Conservation (phyloP, 2,113 vertebrate genomes). For the human region GRCh38 chrY:16978501-16979000, state of each 20-base stretch:
- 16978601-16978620: neutral
- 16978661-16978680: neutral
- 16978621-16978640: too few relatives aligned
- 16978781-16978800: neutral
- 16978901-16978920: neutral
- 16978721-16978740: rapidly evolving
- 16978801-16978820: rapidly evolving
- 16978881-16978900: rapidly evolving
- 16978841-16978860: neutral
- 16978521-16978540: neutral
- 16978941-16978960: neutral
- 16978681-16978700: neutral
- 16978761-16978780: too few relatives aligned
- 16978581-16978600: rapidly evolving
- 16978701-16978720: rapidly evolving
- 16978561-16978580: neutral
- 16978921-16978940: neutral
- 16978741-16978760: neutral
- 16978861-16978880: rapidly evolving
- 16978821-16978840: neutral
- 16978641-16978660: neutral
- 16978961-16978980: rapidly evolving
- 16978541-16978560: neutral
- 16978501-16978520: too few relatives aligned
- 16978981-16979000: neutral